phyloP scores from a whole-genome alignment of 1,140 invertebrate species.

The Coenobita brevimanus region DNA sequence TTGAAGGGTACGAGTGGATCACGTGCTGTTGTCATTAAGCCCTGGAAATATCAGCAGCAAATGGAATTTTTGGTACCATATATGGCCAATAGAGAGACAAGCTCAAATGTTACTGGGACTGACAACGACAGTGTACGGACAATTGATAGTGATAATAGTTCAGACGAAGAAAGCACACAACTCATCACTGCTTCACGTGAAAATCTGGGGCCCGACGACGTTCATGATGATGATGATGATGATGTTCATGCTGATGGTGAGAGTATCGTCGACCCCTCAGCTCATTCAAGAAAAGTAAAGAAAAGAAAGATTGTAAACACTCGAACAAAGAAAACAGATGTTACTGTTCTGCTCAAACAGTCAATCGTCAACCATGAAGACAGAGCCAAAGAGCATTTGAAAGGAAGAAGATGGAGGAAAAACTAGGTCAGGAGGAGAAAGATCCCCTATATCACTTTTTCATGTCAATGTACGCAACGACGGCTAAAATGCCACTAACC shows the following conservation, averaged over 20 bases:
- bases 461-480: constrained; percentile 34
- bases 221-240: constrained; percentile 1
- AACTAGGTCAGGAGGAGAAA: background rate
- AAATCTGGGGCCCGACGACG: background rate
- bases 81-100: constrained; percentile 32
- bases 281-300: constrained; percentile 37
- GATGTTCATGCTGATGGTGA: too few relatives aligned
- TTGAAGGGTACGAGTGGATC: constrained; percentile 38
- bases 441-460: constrained; percentile 39
- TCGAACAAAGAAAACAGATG: constrained; percentile 31
- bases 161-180: constrained; percentile 28
- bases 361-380: constrained; percentile 24
- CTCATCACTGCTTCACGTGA: constrained; percentile 8
- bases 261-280: constrained; percentile 12
- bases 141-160: constrained; percentile 18
- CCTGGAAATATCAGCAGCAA: constrained; percentile 36
- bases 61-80: constrained; percentile 40
- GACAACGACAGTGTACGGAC: constrained; percentile 3
- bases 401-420: constrained; percentile 17
- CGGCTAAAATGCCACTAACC: constrained; percentile 36
- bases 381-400: constrained; percentile 4
- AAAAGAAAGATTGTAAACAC: constrained; percentile 18
- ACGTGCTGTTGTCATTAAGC: constrained; percentile 21
- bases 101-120: background rate
- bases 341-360: constrained; percentile 29